Conservation (phyloP, 2,888 invertebrate genomes). For the Eristalis intricaria region DNA sequence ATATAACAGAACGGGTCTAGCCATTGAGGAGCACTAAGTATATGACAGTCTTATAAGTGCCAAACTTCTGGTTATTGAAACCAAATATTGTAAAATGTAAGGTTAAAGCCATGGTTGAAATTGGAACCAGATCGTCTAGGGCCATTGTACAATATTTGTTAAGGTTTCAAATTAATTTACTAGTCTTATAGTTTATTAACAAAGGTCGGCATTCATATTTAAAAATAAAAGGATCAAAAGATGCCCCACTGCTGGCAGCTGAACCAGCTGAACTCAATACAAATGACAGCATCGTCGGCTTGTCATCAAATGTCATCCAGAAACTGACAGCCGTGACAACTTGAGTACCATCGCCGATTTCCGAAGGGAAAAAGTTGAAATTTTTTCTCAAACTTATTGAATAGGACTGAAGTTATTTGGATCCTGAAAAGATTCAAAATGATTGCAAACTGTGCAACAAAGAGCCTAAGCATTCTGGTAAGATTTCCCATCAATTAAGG, state of each 20-base stretch:
- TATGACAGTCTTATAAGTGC: too few relatives aligned
- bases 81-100: too few relatives aligned
- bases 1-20: too few relatives aligned
- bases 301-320: neutral
- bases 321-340: neutral
- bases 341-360: neutral
- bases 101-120: too few relatives aligned
- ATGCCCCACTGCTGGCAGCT: neutral
- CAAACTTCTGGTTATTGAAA: too few relatives aligned
- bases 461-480: slow-evolving; percentile 76
- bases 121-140: too few relatives aligned
- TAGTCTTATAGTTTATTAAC: too few relatives aligned
- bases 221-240: too few relatives aligned
- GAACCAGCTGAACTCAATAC: neutral
- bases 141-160: too few relatives aligned
- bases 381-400: slow-evolving; percentile 2
- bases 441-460: slow-evolving; percentile 77
- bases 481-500: slow-evolving; percentile 54
- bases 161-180: too few relatives aligned
- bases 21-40: too few relatives aligned
- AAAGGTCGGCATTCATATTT: too few relatives aligned
- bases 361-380: neutral
- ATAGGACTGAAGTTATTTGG: neutral
- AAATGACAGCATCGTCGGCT: neutral
- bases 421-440: slow-evolving; percentile 72